Conservation (phyloP, 2,113 vertebrate species). For the Chlorodrepanis virens region DNA sequence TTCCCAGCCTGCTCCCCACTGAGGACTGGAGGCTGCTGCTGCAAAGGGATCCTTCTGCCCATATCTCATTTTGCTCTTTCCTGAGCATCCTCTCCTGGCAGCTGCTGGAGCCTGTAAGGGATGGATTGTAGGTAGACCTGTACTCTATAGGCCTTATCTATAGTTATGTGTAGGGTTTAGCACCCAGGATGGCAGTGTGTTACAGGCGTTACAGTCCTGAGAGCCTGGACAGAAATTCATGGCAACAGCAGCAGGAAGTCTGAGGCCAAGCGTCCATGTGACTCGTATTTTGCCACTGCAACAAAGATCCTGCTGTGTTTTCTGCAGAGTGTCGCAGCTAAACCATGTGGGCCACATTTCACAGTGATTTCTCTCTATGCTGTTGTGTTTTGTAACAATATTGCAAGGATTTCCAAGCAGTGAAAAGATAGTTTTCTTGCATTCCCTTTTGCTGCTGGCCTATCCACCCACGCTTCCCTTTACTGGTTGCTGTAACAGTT, state of each 20-base stretch:
- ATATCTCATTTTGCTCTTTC: neutral
- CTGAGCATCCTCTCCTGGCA: neutral
- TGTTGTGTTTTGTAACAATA: neutral
- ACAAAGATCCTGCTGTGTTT: neutral
- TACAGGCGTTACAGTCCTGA: neutral
- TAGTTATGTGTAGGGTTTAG: neutral
- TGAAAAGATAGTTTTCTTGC: neutral
- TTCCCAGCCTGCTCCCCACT: neutral
- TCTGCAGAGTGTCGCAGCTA: neutral
- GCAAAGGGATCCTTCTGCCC: neutral
- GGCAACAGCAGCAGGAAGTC: neutral
- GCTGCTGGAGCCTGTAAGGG: neutral
- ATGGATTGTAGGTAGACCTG: neutral
- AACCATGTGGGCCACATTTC: neutral
- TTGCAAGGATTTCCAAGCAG: neutral
- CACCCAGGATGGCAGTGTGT: fast-evolving
- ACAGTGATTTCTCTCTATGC: neutral
- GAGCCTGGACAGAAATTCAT: neutral
- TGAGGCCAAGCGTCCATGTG: neutral
- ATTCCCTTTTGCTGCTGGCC: neutral
- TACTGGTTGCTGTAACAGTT: neutral
- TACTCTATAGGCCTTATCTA: neutral
- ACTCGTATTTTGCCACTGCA: neutral
- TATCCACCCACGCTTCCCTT: neutral
- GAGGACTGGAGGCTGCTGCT: neutral